Evolutionary conservation across 2,797 vertebrate genomes (phyloP).

Genomic region (Linurgus olivaceus): DNA sequence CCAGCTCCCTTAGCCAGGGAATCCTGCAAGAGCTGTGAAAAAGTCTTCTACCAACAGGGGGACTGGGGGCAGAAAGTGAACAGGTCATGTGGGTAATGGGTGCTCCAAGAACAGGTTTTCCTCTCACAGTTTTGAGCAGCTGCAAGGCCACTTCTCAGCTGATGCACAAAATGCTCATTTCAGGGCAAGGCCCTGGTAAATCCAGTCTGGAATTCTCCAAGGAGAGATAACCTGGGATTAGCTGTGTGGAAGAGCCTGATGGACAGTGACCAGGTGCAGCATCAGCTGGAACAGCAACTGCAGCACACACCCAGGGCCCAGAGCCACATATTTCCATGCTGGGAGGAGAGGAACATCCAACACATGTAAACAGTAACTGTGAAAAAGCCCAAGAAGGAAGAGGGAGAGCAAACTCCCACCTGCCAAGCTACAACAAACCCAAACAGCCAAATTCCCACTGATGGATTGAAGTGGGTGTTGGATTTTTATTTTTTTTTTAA

Average conservation of each 20-base stretch:
- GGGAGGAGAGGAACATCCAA: background rate
- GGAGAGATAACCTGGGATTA: background rate
- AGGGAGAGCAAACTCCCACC: background rate
- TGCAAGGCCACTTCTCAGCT: background rate
- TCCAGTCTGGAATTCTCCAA: background rate
- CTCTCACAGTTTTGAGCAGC: background rate
- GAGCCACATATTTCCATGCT: background rate
- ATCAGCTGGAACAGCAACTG: constrained; percentile 34
- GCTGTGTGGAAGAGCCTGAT: background rate
- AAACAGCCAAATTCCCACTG: background rate
- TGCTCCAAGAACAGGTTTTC: background rate
- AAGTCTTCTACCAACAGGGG: background rate
- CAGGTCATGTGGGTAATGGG: background rate
- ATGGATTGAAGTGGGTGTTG: fast-evolving
- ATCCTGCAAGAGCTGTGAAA: background rate
- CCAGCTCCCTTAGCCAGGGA: background rate
- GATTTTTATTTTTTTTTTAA: background rate
- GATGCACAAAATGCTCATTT: background rate
- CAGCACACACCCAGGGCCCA: background rate
- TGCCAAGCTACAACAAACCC: background rate
- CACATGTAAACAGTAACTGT: background rate
- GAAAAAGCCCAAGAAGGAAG: background rate
- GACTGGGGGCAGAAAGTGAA: background rate
- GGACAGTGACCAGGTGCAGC: constrained; percentile 34
- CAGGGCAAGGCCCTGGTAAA: background rate